Evolutionary conservation across 2,888 invertebrate genomes (phyloP).

Genomic region (Marronus borbonicus): DNA sequence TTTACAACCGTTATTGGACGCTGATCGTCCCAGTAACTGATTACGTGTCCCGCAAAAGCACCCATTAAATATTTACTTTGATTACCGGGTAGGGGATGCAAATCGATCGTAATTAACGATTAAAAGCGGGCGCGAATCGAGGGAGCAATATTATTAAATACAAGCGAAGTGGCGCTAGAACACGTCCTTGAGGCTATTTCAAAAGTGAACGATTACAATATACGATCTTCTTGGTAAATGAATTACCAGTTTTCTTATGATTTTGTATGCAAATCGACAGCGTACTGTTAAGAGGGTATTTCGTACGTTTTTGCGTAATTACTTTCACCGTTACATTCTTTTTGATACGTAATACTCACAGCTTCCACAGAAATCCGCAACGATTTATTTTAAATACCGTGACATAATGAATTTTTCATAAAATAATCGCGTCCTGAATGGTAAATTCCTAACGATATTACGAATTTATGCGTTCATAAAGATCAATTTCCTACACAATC

Average conservation of each 20-base stretch:
- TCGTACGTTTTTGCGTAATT: not conserved
- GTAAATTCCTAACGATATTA: constrained; percentile 9
- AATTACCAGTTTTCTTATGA: too few species aligned
- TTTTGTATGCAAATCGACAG: too few species aligned
- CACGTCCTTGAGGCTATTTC: too few species aligned
- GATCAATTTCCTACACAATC: not conserved
- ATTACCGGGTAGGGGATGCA: not conserved
- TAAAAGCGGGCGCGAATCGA: not conserved
- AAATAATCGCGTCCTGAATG: not conserved
- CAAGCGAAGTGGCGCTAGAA: not conserved
- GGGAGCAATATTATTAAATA: not conserved
- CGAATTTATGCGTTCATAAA: constrained; percentile 4
- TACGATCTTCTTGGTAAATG: too few species aligned
- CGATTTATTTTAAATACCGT: constrained; percentile 5
- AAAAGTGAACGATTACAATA: too few species aligned
- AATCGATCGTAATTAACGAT: constrained; percentile 2
- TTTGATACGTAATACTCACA: not conserved
- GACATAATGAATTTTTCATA: not conserved
- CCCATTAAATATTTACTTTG: constrained; percentile 4
- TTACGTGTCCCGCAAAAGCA: constrained; percentile 14
- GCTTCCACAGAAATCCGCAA: not conserved
- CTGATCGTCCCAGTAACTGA: not conserved
- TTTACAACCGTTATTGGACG: not conserved
- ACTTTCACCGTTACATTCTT: not conserved
- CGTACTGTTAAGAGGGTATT: too few species aligned